Percentiles rank a stretch among this genome's conserved stretches.
These are phyloP conservation scores for Heliornis fulica DNA, from an alignment of 2,113 vertebrate species.

Conservation along the genomic window DNA sequence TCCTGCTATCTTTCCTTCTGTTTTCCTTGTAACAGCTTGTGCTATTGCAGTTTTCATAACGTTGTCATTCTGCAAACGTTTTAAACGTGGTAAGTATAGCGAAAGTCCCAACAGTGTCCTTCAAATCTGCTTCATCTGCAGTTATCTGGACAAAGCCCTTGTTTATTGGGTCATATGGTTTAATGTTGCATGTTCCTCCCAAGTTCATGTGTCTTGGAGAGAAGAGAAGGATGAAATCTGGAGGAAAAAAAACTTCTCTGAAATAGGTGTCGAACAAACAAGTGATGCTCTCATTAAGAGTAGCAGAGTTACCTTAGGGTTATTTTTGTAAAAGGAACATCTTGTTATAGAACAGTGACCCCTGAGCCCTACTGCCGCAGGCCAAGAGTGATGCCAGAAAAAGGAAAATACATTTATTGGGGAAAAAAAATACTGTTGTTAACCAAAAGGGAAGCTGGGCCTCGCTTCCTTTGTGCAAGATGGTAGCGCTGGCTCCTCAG, in stretches of 20 bases:
- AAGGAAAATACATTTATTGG: not conserved
- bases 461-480: not conserved
- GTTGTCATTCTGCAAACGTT: not conserved
- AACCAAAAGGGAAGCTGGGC: not conserved
- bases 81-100: not conserved
- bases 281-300: conserved; percentile 26
- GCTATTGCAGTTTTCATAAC: not conserved
- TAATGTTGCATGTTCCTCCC: not conserved
- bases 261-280: conserved; percentile 4
- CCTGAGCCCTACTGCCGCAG: not conserved
- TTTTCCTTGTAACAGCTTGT: not conserved
- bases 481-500: not conserved
- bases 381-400: conserved; percentile 13
- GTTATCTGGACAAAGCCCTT: not conserved
- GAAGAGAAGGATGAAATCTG: not conserved
- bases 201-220: not conserved
- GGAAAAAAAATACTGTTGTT: not conserved
- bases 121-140: not conserved
- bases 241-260: not conserved
- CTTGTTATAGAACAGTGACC: conserved; percentile 29
- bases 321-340: conserved; percentile 40
- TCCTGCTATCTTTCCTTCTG: not conserved
- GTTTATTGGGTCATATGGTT: not conserved
- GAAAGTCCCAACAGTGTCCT: not conserved
- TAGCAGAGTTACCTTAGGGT: not conserved